Conservation (phyloP, 2,888 invertebrate species). For the Drepanosiphum platanoidis region DNA sequence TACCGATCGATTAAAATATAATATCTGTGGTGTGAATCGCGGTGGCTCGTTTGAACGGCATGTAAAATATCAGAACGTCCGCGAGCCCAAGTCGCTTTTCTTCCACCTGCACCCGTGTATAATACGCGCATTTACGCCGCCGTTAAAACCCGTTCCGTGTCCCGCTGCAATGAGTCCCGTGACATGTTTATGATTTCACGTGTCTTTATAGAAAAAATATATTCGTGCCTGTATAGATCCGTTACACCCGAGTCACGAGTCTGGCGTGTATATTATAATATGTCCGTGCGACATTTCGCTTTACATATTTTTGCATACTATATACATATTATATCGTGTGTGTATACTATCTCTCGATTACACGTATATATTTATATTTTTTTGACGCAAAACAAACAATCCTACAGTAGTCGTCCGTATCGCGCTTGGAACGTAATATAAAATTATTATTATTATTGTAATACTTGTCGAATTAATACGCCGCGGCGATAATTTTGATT, state of each 20-base stretch:
- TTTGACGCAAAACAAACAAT: background rate
- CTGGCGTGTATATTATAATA: too few relatives aligned
- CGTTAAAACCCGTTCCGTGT: slow-evolving; percentile 14
- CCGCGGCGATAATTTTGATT: too few relatives aligned
- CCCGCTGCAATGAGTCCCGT: background rate
- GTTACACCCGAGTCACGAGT: slow-evolving; percentile 36
- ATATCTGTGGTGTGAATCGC: background rate
- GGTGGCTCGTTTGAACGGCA: background rate
- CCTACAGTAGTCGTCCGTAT: background rate
- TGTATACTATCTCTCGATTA: background rate
- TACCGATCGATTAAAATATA: background rate
- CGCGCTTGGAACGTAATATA: too few relatives aligned
- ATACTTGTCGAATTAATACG: too few relatives aligned
- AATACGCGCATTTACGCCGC: background rate
- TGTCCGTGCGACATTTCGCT: background rate
- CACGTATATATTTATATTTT: background rate
- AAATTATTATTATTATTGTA: too few relatives aligned
- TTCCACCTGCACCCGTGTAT: background rate
- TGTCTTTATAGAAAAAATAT: background rate
- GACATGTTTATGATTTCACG: slow-evolving; percentile 6
- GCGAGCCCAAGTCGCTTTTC: background rate
- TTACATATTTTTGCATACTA: slow-evolving; percentile 30
- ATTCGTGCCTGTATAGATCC: background rate
- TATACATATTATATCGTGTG: background rate
- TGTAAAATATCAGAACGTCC: background rate